These are phyloP conservation scores for Macrobrachium nipponense DNA, from an alignment of 1,140 invertebrate genomes.

Conservation along the genomic window DNA sequence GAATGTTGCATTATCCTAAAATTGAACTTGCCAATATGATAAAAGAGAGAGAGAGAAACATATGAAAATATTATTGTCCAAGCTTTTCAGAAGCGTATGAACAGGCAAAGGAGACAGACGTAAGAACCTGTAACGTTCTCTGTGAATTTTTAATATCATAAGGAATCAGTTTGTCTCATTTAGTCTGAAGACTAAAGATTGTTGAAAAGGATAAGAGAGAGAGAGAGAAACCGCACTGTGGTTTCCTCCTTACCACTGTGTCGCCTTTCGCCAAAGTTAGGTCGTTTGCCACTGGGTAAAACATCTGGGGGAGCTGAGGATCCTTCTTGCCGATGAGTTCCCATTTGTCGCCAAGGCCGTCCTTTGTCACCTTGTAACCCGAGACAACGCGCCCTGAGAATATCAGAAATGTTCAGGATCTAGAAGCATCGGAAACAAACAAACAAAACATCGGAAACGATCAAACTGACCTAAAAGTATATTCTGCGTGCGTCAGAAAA, in stretches of 20 bases:
- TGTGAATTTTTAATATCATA: too few species aligned
- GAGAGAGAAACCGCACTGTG: not conserved
- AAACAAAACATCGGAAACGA: not conserved
- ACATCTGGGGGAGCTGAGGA: slow-evolving; percentile 95
- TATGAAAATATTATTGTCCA: too few species aligned
- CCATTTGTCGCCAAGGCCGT: slow-evolving; percentile 78
- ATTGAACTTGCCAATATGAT: too few species aligned
- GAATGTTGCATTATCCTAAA: too few species aligned
- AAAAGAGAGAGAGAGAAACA: too few species aligned
- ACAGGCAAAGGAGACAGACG: too few species aligned
- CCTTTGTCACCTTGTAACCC: slow-evolving; percentile 82
- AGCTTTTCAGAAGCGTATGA: too few species aligned
- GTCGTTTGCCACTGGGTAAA: slow-evolving; percentile 84
- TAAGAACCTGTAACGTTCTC: too few species aligned
- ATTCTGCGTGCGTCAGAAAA: too few species aligned
- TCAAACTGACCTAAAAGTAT: not conserved
- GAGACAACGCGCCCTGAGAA: slow-evolving; percentile 82
- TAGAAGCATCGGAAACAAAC: not conserved
- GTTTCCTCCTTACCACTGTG: slow-evolving; percentile 74
- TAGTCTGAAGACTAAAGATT: too few species aligned
- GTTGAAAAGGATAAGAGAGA: too few species aligned
- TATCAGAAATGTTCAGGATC: not conserved
- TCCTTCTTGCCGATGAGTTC: slow-evolving; percentile 88
- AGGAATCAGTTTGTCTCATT: too few species aligned
- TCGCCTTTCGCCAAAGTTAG: slow-evolving; percentile 77